A percentile compares a stretch with the other conserved stretches of the same genome.
Conservation (phyloP, 2,113 vertebrate species). For the Tyto alba region DNA sequence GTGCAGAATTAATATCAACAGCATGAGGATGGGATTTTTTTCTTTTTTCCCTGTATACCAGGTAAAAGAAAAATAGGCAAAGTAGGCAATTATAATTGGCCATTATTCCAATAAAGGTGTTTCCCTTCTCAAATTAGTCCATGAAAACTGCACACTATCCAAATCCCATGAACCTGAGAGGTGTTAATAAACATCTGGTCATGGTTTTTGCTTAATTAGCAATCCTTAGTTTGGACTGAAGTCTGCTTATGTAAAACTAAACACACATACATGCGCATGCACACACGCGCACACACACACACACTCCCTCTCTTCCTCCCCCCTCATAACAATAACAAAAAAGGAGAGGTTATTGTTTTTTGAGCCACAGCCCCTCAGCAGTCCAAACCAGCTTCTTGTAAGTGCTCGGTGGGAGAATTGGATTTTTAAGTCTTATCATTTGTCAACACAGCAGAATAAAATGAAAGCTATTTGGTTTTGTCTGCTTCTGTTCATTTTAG, state of each 20-base stretch:
- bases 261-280: not conserved
- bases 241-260: constrained; percentile 73
- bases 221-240: constrained; percentile 67
- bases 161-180: constrained; percentile 78
- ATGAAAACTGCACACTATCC: constrained; percentile 72
- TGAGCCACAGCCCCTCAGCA: constrained; percentile 19
- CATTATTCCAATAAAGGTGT: constrained; percentile 76
- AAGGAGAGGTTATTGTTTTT: not conserved
- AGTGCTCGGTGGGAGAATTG: constrained; percentile 29
- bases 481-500: constrained; percentile 31
- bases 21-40: not conserved
- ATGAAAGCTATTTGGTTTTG: constrained; percentile 43
- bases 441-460: constrained; percentile 40
- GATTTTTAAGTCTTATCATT: constrained; percentile 46
- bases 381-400: constrained; percentile 23
- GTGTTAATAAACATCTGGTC: constrained; percentile 83
- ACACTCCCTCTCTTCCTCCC: too few species aligned
- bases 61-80: constrained; percentile 66
- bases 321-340: not conserved
- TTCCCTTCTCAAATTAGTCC: constrained; percentile 75
- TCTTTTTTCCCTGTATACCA: not conserved
- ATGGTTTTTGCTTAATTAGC: constrained; percentile 77
- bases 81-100: constrained; percentile 75
- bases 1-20: not conserved
- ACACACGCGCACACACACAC: not conserved